A percentile compares a stretch with the other conserved stretches of the same genome.
Evolutionary conservation across 2,888 invertebrate genomes (phyloP).

Genomic region (Rambutsinella grinnellia): DNA sequence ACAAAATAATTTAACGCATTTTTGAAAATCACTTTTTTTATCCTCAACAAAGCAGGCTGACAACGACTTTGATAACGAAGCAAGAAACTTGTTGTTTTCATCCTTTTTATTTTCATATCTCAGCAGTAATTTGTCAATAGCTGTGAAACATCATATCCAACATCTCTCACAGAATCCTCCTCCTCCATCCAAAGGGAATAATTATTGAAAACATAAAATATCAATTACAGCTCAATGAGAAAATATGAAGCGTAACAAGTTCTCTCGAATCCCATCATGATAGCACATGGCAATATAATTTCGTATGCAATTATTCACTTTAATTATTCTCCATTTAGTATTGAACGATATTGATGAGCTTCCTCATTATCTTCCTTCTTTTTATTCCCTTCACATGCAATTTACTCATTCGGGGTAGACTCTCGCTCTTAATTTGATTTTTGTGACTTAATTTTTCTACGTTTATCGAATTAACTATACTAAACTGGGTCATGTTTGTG

Average conservation of each 20-base stretch:
- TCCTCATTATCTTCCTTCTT: too few species aligned
- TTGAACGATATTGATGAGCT: background rate
- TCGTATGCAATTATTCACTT: too few species aligned
- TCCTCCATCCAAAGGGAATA: background rate
- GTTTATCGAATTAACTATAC: background rate
- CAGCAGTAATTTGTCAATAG: background rate
- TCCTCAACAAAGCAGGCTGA: too few species aligned
- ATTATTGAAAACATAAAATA: background rate
- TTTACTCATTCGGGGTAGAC: too few species aligned
- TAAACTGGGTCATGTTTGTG: background rate
- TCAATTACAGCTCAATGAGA: background rate
- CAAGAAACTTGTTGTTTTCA: background rate
- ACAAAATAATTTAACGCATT: background rate
- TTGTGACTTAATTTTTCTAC: background rate
- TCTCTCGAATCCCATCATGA: too few species aligned
- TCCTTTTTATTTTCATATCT: background rate
- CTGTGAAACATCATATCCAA: background rate
- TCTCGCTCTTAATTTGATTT: too few species aligned
- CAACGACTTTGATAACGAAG: too few species aligned
- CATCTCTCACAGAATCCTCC: background rate
- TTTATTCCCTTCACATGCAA: too few species aligned
- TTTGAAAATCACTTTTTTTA: background rate
- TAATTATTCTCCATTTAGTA: too few species aligned
- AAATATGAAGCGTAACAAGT: background rate
- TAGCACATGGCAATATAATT: too few species aligned